Base-by-base conservation (phyloP, 2,888 invertebrate genomes). In the Eumacrocentrus americanus region DNA sequence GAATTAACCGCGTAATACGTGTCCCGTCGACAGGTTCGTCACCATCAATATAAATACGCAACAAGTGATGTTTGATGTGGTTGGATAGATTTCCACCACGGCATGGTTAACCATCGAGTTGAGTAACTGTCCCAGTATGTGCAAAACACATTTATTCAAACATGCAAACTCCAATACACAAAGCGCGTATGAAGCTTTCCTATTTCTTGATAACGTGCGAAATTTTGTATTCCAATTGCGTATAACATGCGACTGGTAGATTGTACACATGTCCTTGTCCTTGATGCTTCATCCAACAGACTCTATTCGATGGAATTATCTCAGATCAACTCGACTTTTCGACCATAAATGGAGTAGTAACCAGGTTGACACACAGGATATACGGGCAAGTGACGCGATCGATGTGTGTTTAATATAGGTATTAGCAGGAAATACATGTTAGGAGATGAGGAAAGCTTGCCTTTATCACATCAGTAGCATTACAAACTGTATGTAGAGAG, bases 61-160 rank as follows among this genome's bases (percentile, higher is more conserved):
- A 6, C n/a, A 22, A 46, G 20, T 46, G 46, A 29, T 9, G 29
- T 29, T 29, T 29, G 29, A 29, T 29, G 29, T 9, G 29, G 29
- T 29, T 29, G 29, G 29, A 29, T 29, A 29, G 29, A 29, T 29
- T 38, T 38, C 38, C 38, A 12, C 14, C 14, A 11, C n/a, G 25
- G 25, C 20, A 23, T 23, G 46, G 46, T 46, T 46, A 46, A 46
- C 46, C 46, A 25, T 46, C 46, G 5, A 14, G 23, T 46, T 46
- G 23, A 25, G 46, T 46, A 46, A 46, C 46, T 46, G 46, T 25
- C 22, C 22, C 20, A 25, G 23, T 46, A 46, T 11, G 14, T 29
- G n/a, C n/a, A n/a, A 18, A 42, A 25, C 46, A 14, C 23, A 12
- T 46, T 25, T 11, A 25, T 11, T 29, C 29, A 9, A 29, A 29